Base-by-base conservation (phyloP, 23 tunicate species). In the Clavelina lepadiformis region DNA sequence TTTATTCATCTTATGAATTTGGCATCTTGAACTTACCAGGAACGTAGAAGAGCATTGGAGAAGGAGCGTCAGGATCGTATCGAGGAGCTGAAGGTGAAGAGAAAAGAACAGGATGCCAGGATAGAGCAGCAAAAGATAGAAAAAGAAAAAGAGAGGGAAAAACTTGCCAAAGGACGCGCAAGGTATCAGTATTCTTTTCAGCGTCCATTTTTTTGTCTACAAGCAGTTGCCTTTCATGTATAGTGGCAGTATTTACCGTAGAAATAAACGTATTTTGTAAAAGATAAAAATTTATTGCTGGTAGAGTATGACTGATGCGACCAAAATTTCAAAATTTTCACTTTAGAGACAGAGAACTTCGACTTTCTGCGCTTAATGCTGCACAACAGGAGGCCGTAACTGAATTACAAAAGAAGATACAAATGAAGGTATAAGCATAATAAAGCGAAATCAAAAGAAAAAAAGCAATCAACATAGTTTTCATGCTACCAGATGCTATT, bases 331-430 rank as follows among this genome's bases (percentile, higher is more conserved):
- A n/a, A n/a, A n/a, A n/a, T n/a, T n/a, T n/a, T n/a, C n/a, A 28
- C 34, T 52, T 20, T 82, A 88, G 97, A 33, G 97, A 89, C 26
- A 82, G 97, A 7, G 78, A 89, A 47, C 35, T 73, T 51, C 29
- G 97, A 32, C 51, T 81, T 45, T 81, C 88, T 1, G 97, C 97
- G 11, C 50, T 75, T 5, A 81, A 89, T 49, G 97, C 97, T 7
- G 97, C 97, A 4, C 97, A 89, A 46, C 83, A 89, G 50, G 97
- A 89, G 75, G 97, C 97, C 2, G 83, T 89, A 35, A 69, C 68
- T 37, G 97, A 89, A 65, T 62, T 89, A 28, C 97, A 89, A 63
- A 89, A 89, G 83, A 89, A 89, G 44, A 89, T 89, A n/a, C 88
- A 89, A 53, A 55, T 75, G 33, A 89, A 89, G 85, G 97, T 89